Conservation (phyloP, 2,113 vertebrate genomes). For the Amazona guildingii region DNA sequence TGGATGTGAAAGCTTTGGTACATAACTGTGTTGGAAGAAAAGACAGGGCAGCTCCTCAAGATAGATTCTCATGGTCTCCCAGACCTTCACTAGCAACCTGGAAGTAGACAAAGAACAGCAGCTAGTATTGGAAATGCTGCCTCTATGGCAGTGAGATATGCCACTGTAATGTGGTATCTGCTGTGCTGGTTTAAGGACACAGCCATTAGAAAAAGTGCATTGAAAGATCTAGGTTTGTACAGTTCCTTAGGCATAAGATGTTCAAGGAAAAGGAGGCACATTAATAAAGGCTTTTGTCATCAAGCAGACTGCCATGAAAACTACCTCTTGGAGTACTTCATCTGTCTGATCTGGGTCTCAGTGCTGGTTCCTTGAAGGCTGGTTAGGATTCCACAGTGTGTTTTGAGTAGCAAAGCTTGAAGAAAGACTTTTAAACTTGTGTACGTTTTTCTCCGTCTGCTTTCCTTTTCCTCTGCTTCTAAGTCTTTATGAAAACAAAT, state of each 20-base stretch:
- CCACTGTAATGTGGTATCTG: fast-evolving
- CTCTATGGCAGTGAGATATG: not conserved
- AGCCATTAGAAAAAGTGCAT: not conserved
- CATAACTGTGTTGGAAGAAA: not conserved
- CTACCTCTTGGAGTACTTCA: not conserved
- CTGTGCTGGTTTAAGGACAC: not conserved
- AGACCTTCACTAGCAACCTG: not conserved
- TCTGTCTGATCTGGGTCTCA: fast-evolving
- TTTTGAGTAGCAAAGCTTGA: not conserved
- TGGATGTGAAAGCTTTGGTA: not conserved
- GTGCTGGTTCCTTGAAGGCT: not conserved
- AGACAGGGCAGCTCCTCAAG: not conserved
- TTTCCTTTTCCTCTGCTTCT: not conserved
- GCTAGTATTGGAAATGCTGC: not conserved
- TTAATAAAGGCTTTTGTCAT: not conserved
- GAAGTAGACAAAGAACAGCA: not conserved
- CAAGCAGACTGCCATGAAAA: not conserved
- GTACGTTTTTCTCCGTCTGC: not conserved
- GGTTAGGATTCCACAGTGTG: not conserved
- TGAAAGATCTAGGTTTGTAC: not conserved
- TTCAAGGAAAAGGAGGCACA: not conserved
- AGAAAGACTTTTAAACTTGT: not conserved
- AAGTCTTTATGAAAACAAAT: not conserved
- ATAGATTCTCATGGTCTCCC: too few relatives aligned
- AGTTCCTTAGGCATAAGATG: not conserved